Conservation (phyloP, 2,113 vertebrate genomes). For the Ptychochromis oligacanthus region DNA sequence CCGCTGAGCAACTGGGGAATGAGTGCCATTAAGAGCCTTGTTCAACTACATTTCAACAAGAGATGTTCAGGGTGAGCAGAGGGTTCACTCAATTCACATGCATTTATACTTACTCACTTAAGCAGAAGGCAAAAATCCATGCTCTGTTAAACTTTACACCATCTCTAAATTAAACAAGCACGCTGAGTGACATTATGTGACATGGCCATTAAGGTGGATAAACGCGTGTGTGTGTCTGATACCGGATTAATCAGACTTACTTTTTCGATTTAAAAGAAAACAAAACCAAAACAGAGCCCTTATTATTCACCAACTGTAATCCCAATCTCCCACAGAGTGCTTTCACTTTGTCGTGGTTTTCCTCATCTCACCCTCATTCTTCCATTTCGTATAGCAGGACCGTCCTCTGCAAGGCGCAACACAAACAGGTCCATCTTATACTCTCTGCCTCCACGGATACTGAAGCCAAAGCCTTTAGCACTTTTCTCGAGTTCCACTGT, state of each 20-base stretch:
- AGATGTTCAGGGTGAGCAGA: constrained; percentile 4
- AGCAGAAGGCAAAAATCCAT: background rate
- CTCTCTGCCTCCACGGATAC: constrained; percentile 96
- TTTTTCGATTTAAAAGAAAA: background rate
- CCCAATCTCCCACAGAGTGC: background rate
- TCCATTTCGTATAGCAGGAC: constrained; percentile 95
- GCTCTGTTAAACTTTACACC: constrained; percentile 3
- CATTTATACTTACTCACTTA: constrained; percentile 6
- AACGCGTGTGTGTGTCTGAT: background rate
- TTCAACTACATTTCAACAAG: constrained; percentile 11
- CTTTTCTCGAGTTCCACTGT: constrained; percentile 99
- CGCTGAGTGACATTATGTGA: background rate
- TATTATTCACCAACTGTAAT: background rate
- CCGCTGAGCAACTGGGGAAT: constrained; percentile 13
- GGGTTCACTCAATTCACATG: background rate
- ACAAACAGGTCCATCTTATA: constrained; percentile 99
- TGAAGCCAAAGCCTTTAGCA: constrained; percentile 97
- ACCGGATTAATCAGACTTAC: background rate
- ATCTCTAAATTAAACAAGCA: background rate
- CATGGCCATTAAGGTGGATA: background rate
- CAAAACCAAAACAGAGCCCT: background rate
- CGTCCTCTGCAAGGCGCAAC: constrained; percentile 95
- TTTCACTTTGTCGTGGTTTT: background rate
- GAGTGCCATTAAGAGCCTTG: constrained; percentile 25
- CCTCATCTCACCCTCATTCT: constrained; percentile 93